Conservation (phyloP, 2,888 invertebrate species). For the Pyrochroa serraticornis region DNA sequence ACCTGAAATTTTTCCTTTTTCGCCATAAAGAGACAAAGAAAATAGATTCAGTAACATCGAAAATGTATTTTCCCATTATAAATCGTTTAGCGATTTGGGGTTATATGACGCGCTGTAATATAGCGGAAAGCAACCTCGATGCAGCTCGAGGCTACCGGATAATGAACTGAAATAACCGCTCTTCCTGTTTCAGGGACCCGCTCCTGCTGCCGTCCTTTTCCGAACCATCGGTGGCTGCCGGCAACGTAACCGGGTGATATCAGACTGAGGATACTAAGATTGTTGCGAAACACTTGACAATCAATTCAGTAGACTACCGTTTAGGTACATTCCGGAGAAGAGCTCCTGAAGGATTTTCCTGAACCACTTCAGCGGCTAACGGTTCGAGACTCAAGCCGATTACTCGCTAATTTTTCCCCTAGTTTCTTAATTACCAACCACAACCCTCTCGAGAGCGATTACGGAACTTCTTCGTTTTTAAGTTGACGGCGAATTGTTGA, state of each 20-base stretch:
- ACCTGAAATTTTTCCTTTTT: background rate
- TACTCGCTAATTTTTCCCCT: constrained; percentile 16
- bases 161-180: constrained; percentile 42
- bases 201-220: constrained; percentile 38
- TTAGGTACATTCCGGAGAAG: constrained; percentile 34
- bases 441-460: background rate
- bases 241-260: constrained; percentile 9
- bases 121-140: constrained; percentile 45
- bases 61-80: constrained; percentile 55
- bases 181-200: constrained; percentile 31
- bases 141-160: constrained; percentile 39
- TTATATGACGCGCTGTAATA: constrained; percentile 48
- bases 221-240: constrained; percentile 26
- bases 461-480: background rate
- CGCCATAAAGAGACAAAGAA: constrained; percentile 23
- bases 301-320: constrained; percentile 37
- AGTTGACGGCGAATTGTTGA: background rate
- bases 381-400: constrained; percentile 17
- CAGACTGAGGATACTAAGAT: constrained; percentile 31
- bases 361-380: constrained; percentile 16
- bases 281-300: constrained; percentile 41
- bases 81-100: constrained; percentile 54
- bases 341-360: constrained; percentile 23
- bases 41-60: constrained; percentile 29
- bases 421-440: constrained; percentile 1